Base-by-base conservation (phyloP, 1,140 invertebrate genomes). In the Saccostrea cuccullata region DNA sequence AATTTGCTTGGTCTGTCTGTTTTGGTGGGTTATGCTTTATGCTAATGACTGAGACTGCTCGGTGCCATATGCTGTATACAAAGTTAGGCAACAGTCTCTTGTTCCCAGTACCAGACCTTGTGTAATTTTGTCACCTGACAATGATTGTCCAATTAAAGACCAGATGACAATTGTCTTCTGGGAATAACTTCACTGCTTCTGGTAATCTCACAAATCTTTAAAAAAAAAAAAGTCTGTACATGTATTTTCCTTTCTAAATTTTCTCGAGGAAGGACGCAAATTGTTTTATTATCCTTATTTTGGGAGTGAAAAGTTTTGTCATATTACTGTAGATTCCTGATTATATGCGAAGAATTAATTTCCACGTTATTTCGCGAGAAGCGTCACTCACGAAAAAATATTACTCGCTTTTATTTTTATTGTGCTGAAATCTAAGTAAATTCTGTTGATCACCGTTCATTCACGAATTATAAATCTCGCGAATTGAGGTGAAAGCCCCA, bases 151-250 rank as follows among this genome's bases (percentile, higher is more conserved):
- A 77, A 77, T 77, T 77, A 77, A 26, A 77, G 30, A 2, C 70
- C 70, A 77, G 70, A 36, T 77, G 70, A 77, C 70, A 77, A 77
- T 77, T 77, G 70, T 30, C 70, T 40, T 77, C 13, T 77, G 70
- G 70, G 30, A 77, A 36, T 77, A 26, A 26, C 67, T 73, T n/a
- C 26, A 26, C 4, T 73, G n/a, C 26, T 70, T 70, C 67, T 73
- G 70, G 26, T 73, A 6, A 64, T 64, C 23, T 67, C 60, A 20
- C 60, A 20, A 23, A 20, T 67, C 60, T n/a, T n/a, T 67, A n/a
- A 20, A 47, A 47, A 47, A 36, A 36, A 47, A 47, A 47, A 47
- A 47, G 47, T 47, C 9, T 47, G 47, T 47, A 47, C 58, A 64
- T 64, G n/a, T 20, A 47, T 64, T 17, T 64, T 17, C 17, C 58